Conservation (phyloP, 1,140 invertebrate species). For the Drosophila mayri region DNA sequence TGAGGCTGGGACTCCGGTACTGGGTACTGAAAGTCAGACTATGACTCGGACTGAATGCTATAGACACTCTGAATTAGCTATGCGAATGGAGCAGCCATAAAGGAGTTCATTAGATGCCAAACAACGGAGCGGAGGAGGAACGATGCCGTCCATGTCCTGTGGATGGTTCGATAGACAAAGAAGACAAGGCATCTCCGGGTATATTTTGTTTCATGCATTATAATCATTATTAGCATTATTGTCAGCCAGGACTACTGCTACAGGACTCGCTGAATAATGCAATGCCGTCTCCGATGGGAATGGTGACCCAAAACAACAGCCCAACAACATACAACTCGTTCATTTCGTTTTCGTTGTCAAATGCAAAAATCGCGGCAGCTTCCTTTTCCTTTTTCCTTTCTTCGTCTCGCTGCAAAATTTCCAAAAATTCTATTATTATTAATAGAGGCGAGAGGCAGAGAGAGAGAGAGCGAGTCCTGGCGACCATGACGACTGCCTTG, state of each 20-base stretch:
- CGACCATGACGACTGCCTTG: constrained; percentile 74
- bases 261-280: constrained; percentile 52
- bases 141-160: constrained; percentile 5
- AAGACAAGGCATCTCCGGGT: constrained; percentile 32
- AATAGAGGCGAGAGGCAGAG: constrained; percentile 60
- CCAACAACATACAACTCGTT: constrained; percentile 48
- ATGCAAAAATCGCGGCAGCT: constrained; percentile 77
- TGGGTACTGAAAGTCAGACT: background rate
- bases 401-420: constrained; percentile 61
- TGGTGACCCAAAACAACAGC: constrained; percentile 22
- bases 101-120: constrained; percentile 60
- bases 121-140: constrained; percentile 4
- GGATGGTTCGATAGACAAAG: constrained; percentile 57
- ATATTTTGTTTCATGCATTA: constrained; percentile 55
- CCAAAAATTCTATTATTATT: constrained; percentile 83
- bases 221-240: constrained; percentile 66
- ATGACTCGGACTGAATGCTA: background rate
- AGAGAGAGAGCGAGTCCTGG: constrained; percentile 9
- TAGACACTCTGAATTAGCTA: constrained; percentile 45
- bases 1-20: too few species aligned
- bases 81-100: constrained; percentile 51
- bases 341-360: constrained; percentile 69
- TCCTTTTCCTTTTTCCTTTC: constrained; percentile 74
- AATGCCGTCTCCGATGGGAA: constrained; percentile 38
- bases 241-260: constrained; percentile 28